phyloP scores from a whole-genome alignment of 2,797 vertebrate genomes.

The Rousettus madagascariensis region DNA sequence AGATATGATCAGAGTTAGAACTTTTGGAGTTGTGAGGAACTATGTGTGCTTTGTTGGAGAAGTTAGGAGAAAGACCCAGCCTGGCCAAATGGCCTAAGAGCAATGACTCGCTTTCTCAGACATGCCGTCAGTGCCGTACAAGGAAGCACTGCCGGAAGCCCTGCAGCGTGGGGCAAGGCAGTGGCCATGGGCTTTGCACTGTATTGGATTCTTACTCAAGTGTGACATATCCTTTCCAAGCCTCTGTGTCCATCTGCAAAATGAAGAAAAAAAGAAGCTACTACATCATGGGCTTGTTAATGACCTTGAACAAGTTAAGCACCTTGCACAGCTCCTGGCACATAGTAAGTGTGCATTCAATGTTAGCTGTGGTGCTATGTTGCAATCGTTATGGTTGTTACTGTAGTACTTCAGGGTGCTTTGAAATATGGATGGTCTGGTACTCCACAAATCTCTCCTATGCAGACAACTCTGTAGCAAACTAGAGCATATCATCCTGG shows the following conservation, averaged over 20 bases:
- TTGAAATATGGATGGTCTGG: not conserved
- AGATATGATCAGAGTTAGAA: not conserved
- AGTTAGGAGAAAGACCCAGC: not conserved
- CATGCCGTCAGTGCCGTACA: not conserved
- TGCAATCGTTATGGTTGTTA: not conserved
- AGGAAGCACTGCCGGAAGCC: not conserved
- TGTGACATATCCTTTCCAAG: not conserved
- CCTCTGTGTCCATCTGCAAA: not conserved
- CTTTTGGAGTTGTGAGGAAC: not conserved
- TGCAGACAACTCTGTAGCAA: not conserved
- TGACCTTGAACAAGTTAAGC: not conserved
- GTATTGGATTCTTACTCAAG: not conserved
- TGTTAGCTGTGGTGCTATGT: accelerated
- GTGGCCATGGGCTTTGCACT: not conserved
- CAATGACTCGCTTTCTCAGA: not conserved
- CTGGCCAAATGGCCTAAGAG: not conserved
- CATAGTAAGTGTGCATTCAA: not conserved
- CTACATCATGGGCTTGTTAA: not conserved
- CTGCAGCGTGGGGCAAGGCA: not conserved
- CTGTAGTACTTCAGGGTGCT: not conserved
- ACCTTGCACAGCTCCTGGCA: not conserved
- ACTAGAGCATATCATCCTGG: not conserved
- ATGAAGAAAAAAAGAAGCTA: not conserved
- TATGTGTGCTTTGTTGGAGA: constrained; percentile 30
- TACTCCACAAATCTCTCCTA: not conserved